A percentile compares a stretch with the other conserved stretches of the same genome.
Evolutionary conservation across 2,113 vertebrate species (phyloP).

Genomic region (Percopsis transmontana): DNA sequence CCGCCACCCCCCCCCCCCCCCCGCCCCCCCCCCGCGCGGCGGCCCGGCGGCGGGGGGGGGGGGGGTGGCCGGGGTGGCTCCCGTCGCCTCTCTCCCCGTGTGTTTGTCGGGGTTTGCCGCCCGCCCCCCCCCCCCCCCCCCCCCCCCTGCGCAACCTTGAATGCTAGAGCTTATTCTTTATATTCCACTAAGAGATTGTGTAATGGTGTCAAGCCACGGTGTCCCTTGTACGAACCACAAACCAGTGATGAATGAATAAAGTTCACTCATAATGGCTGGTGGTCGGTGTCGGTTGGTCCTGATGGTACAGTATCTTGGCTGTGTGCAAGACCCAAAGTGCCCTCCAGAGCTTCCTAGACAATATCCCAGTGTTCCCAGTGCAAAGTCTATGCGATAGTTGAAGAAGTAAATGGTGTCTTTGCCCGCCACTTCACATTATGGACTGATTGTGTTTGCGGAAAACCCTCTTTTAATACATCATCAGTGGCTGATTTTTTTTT

Average conservation of each 20-base stretch:
- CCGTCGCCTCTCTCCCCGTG: too few relatives aligned
- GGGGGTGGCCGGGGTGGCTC: too few relatives aligned
- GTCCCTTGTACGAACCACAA: not conserved
- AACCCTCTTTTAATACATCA: not conserved
- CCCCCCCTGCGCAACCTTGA: too few relatives aligned
- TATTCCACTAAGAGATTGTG: too few relatives aligned
- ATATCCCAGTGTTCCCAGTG: slow-evolving; percentile 17
- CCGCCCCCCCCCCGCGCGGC: too few relatives aligned
- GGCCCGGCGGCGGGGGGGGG: too few relatives aligned
- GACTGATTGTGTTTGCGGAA: not conserved
- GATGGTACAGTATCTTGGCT: slow-evolving; percentile 22
- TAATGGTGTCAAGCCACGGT: slow-evolving; percentile 30
- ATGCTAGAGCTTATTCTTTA: slow-evolving; percentile 34
- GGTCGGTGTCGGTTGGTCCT: slow-evolving; percentile 29
- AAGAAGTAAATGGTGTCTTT: not conserved
- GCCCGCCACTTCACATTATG: not conserved
- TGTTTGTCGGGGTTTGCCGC: too few relatives aligned
- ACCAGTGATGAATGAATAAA: slow-evolving; percentile 1
- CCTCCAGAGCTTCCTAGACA: slow-evolving; percentile 11
- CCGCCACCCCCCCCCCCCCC: too few relatives aligned
- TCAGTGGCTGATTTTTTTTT: too few relatives aligned
- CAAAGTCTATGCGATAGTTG: slow-evolving; percentile 24
- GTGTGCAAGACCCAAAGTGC: slow-evolving; percentile 31
- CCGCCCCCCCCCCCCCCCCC: too few relatives aligned
- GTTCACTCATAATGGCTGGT: slow-evolving; percentile 34